Evolutionary conservation across 2,113 vertebrate species (phyloP).

Genomic region (Pygoscelis antarcticus): DNA sequence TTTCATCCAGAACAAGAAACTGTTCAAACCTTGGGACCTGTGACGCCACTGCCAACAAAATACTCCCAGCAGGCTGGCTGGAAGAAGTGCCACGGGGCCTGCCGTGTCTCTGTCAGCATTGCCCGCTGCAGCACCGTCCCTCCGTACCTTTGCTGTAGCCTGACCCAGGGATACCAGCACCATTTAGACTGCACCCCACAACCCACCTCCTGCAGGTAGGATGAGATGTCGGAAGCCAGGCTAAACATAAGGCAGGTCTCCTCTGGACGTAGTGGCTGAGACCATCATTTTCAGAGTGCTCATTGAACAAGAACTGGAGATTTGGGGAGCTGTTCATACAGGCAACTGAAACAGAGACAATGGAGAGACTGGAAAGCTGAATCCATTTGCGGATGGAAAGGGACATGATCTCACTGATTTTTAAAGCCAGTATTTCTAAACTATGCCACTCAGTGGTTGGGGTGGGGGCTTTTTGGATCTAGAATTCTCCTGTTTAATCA

Average conservation of each 20-base stretch:
- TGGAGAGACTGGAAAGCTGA: neutral
- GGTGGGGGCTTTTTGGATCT: neutral
- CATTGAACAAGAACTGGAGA: neutral
- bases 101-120: neutral
- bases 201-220: neutral
- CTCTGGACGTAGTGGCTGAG: neutral
- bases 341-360: neutral
- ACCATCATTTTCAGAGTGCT: neutral
- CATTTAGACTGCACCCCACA: neutral
- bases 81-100: neutral
- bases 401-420: neutral
- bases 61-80: neutral
- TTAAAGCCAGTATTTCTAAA: neutral
- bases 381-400: neutral
- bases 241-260: neutral
- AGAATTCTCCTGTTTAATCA: neutral
- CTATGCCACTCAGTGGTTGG: neutral
- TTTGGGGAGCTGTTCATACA: neutral
- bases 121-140: neutral
- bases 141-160: fast-evolving
- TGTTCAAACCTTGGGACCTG: neutral
- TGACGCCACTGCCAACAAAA: neutral
- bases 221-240: neutral
- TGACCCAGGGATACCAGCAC: neutral
- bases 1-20: neutral